A percentile compares a stretch with the other conserved stretches of the same genome.
phyloP scores from a whole-genome alignment of 2,888 invertebrate genomes.

The Lithophane leautieri region DNA sequence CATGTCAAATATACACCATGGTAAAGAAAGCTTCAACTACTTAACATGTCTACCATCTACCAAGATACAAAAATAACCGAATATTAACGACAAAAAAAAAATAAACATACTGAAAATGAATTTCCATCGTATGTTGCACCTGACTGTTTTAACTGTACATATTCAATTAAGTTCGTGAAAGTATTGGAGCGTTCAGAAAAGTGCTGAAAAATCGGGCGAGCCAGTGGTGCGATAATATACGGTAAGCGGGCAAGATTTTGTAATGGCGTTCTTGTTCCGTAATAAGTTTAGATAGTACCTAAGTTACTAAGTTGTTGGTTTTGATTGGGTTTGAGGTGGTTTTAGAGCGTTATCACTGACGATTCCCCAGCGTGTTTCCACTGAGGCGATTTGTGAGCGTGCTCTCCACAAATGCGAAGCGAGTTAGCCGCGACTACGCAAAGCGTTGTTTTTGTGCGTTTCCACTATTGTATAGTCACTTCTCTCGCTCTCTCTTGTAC shows the following conservation, averaged over 20 bases:
- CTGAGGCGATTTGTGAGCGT: too few relatives aligned
- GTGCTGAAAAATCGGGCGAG: constrained; percentile 37
- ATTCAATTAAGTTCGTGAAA: constrained; percentile 38
- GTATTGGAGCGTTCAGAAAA: constrained; percentile 36
- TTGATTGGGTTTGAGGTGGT: neutral
- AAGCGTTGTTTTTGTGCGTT: too few relatives aligned
- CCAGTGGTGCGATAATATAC: constrained; percentile 46
- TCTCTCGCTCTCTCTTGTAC: too few relatives aligned
- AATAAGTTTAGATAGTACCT: neutral
- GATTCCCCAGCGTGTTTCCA: too few relatives aligned
- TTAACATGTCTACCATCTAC: too few relatives aligned
- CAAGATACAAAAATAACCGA: too few relatives aligned
- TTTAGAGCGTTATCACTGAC: neutral
- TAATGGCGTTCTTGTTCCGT: neutral
- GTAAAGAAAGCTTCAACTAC: too few relatives aligned
- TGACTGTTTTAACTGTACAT: constrained; percentile 28
- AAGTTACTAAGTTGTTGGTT: neutral
- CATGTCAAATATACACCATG: too few relatives aligned
- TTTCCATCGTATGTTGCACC: constrained; percentile 33
- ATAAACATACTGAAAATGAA: constrained; percentile 36
- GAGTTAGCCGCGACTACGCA: too few relatives aligned
- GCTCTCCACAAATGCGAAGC: too few relatives aligned
- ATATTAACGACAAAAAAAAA: too few relatives aligned
- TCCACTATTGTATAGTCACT: too few relatives aligned
- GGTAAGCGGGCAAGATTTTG: constrained; percentile 31